A percentile compares a stretch with the other conserved stretches of the same genome.
Evolutionary conservation across 2,113 vertebrate species (phyloP).

Genomic region (Octodon degus): DNA sequence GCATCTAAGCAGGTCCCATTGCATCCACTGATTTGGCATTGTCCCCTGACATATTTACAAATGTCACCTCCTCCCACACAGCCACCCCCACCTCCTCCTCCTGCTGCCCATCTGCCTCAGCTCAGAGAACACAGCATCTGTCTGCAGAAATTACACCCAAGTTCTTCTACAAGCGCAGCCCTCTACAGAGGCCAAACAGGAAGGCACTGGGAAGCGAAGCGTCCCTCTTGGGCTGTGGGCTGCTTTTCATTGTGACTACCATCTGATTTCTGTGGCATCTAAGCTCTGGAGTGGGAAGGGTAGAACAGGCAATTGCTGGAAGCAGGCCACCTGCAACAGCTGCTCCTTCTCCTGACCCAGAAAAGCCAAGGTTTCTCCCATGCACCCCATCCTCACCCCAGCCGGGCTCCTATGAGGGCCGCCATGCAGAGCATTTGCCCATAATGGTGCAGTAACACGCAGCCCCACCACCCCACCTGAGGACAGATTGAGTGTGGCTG

Average conservation of each 20-base stretch:
- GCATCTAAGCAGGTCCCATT: neutral
- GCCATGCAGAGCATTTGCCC: neutral
- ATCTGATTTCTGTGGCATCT: neutral
- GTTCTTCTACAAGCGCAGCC: slow-evolving; percentile 37
- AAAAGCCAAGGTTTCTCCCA: neutral
- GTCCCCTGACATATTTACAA: slow-evolving; percentile 73
- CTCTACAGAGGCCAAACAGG: slow-evolving; percentile 20
- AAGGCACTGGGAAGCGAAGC: neutral
- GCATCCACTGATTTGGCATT: slow-evolving; percentile 24
- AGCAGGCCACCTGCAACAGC: neutral
- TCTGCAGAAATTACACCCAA: slow-evolving; percentile 56
- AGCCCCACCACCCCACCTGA: neutral
- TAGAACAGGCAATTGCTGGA: neutral
- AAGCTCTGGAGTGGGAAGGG: neutral
- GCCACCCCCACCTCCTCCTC: slow-evolving; percentile 65
- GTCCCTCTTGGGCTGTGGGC: neutral
- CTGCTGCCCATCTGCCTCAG: slow-evolving; percentile 66
- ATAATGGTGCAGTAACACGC: neutral
- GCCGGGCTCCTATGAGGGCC: neutral
- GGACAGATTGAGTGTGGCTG: neutral
- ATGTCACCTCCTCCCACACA: slow-evolving; percentile 66
- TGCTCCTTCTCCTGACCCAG: neutral
- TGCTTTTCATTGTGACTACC: neutral
- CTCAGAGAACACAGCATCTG: slow-evolving; percentile 66
- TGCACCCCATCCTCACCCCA: neutral